These are phyloP conservation scores for Anguilla marmorata DNA, from an alignment of 2,797 vertebrate species.

Conservation along the genomic window DNA sequence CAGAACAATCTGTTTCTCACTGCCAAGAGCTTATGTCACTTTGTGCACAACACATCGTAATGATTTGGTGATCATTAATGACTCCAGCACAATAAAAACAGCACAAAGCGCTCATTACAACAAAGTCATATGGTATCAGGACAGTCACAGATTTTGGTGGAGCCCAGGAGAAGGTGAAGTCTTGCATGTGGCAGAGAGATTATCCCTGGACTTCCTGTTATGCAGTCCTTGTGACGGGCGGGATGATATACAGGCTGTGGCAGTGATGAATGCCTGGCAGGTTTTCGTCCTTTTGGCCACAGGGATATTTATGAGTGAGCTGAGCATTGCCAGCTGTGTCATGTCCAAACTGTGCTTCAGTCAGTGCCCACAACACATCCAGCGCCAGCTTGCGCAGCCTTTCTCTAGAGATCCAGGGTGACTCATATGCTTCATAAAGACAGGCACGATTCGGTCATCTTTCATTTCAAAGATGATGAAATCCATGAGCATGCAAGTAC, in stretches of 20 bases:
- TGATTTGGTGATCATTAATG: not conserved
- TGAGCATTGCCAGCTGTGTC: conserved; percentile 1
- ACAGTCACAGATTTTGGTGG: not conserved
- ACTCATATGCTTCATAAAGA: not conserved
- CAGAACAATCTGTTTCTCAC: not conserved
- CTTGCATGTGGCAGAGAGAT: conserved; percentile 28
- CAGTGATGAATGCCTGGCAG: conserved; percentile 30
- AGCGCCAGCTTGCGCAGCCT: not conserved
- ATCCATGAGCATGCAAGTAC: not conserved
- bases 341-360: conserved; percentile 3
- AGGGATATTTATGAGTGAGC: not conserved
- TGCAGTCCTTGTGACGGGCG: conserved; percentile 12
- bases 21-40: not conserved
- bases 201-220: conserved; percentile 18
- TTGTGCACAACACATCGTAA: not conserved
- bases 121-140: not conserved
- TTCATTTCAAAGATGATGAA: not conserved
- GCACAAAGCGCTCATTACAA: not conserved
- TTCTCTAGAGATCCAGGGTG: not conserved
- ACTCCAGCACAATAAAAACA: not conserved
- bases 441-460: not conserved
- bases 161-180: not conserved
- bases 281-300: conserved; percentile 6
- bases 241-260: not conserved
- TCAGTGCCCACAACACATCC: accelerated